These are phyloP conservation scores for Amazonetta brasiliensis DNA, from an alignment of 2,797 vertebrate species.

Conservation along the genomic window DNA sequence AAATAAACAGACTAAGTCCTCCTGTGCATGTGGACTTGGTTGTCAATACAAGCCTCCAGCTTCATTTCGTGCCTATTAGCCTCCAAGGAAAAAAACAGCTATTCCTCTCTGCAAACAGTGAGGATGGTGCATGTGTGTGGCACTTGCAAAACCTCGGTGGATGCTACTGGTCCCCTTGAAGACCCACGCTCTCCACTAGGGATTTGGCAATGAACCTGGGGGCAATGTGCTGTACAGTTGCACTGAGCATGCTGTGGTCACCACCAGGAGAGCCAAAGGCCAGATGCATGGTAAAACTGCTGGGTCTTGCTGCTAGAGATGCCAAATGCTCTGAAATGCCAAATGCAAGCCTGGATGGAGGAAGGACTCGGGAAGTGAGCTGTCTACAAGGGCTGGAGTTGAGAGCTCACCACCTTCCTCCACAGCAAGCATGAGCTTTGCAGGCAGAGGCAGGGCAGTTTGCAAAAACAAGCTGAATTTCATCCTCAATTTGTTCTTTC, in stretches of 20 bases:
- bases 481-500: neutral
- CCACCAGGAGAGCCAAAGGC: neutral
- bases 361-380: neutral
- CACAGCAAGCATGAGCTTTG: neutral
- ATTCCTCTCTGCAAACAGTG: neutral
- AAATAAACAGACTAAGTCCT: neutral
- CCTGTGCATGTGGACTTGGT: neutral
- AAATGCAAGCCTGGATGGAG: neutral
- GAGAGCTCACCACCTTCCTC: neutral
- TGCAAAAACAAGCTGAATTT: neutral
- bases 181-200: neutral
- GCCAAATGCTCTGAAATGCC: neutral
- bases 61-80: neutral
- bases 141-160: neutral
- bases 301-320: too few relatives aligned
- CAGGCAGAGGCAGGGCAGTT: neutral
- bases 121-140: fast-evolving
- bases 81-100: neutral
- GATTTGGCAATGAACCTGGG: neutral
- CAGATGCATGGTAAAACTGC: neutral
- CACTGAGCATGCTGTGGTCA: too few relatives aligned
- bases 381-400: neutral
- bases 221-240: neutral
- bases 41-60: neutral
- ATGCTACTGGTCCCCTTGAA: neutral